A percentile compares a stretch with the other conserved stretches of the same genome.
phyloP scores from a whole-genome alignment of 2,888 invertebrate species.

The Pachycephus smyrnensis region DNA sequence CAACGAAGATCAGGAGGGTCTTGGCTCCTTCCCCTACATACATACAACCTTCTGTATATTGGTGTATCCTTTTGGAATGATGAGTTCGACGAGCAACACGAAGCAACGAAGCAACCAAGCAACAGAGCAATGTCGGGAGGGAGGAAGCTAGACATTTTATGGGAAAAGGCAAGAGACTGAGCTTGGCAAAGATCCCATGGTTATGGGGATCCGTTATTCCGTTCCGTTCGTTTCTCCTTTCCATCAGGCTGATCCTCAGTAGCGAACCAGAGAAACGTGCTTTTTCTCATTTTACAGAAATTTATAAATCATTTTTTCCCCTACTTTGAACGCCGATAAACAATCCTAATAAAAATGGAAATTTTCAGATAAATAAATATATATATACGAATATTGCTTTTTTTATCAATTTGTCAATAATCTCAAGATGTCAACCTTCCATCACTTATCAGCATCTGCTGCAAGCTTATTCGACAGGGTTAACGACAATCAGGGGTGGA shows the following conservation, averaged over 20 bases:
- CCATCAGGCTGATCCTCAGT: neutral
- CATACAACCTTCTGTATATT: neutral
- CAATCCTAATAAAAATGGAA: neutral
- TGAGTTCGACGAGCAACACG: neutral
- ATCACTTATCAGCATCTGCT: neutral
- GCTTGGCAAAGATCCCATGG: neutral
- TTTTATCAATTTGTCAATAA: neutral
- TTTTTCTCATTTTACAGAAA: neutral
- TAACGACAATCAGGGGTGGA: constrained; percentile 36
- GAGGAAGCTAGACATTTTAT: neutral
- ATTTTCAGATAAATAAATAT: neutral
- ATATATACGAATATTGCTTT: neutral
- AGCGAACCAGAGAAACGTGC: neutral
- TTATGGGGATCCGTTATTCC: neutral
- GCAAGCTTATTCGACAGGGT: constrained; percentile 23
- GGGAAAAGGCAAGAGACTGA: neutral
- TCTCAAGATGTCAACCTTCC: neutral
- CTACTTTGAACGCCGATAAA: neutral
- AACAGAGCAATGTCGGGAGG: neutral
- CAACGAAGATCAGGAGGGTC: neutral
- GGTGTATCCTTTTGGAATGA: neutral
- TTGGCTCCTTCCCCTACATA: neutral
- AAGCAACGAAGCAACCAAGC: neutral
- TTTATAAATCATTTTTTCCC: too few species aligned
- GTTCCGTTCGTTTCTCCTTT: neutral